Conservation (phyloP, 2,888 invertebrate species). For the Pammene aurita region DNA sequence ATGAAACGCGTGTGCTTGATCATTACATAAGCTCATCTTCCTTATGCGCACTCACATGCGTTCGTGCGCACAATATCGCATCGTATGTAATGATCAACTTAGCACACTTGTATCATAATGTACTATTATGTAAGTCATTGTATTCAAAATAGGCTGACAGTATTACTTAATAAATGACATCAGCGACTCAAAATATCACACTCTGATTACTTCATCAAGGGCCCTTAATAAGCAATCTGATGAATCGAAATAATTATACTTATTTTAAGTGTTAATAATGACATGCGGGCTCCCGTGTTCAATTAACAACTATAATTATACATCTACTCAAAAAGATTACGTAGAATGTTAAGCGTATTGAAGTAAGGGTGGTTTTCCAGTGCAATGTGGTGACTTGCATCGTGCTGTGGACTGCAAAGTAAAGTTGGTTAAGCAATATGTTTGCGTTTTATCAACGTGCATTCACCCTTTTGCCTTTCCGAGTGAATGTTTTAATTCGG, state of each 20-base stretch:
- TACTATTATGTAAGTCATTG: too few relatives aligned
- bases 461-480: constrained; percentile 67
- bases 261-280: constrained; percentile 80
- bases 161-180: constrained; percentile 13
- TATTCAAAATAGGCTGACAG: not conserved
- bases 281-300: constrained; percentile 67
- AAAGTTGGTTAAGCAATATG: constrained; percentile 44
- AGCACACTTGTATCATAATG: too few relatives aligned
- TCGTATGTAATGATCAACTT: too few relatives aligned
- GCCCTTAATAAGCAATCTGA: constrained; percentile 75
- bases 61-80: too few relatives aligned
- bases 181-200: constrained; percentile 37
- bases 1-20: too few relatives aligned
- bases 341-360: not conserved
- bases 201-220: constrained; percentile 68
- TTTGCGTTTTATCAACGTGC: constrained; percentile 67
- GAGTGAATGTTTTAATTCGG: constrained; percentile 44
- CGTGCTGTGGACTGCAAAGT: not conserved
- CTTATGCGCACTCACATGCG: too few relatives aligned
- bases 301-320: constrained; percentile 46
- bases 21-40: too few relatives aligned
- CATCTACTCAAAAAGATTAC: constrained; percentile 16
- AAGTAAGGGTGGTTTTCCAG: not conserved
- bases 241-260: constrained; percentile 74
- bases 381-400: not conserved